phyloP scores from a whole-genome alignment of 2,113 vertebrate genomes.

The Hemibagrus wyckioides region DNA sequence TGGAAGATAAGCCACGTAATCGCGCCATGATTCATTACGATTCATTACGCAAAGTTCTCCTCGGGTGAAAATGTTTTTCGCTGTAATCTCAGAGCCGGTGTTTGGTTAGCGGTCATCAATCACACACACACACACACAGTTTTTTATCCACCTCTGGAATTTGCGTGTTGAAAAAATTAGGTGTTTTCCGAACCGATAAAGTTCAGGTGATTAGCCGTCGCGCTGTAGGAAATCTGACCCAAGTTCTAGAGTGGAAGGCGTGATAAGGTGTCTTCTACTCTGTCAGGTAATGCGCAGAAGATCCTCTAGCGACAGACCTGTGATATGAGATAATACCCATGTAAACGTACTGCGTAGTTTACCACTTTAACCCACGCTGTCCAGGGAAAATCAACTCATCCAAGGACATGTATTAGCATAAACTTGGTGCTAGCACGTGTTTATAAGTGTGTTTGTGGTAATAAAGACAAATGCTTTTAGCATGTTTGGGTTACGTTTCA shows the following conservation, averaged over 20 bases:
- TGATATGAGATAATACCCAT: not conserved
- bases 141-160: not conserved
- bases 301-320: not conserved
- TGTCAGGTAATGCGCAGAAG: not conserved
- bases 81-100: constrained; percentile 35
- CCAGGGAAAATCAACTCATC: too few species aligned
- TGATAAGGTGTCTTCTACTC: not conserved
- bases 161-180: not conserved
- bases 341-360: not conserved
- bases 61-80: constrained; percentile 9
- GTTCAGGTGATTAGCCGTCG: not conserved
- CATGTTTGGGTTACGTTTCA: not conserved
- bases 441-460: not conserved
- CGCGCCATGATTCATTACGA: constrained; percentile 31
- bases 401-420: not conserved
- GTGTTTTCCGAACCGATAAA: not conserved
- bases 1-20: constrained; percentile 16
- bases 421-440: too few species aligned
- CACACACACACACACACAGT: constrained; percentile 30
- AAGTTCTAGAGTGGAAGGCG: not conserved
- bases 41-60: constrained; percentile 25
- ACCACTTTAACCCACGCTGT: not conserved
- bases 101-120: constrained; percentile 41
- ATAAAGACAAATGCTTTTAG: not conserved
- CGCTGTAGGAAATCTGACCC: not conserved